A percentile compares a stretch with the other conserved stretches of the same genome.
These are phyloP conservation scores for Prionailurus viverrinus DNA, from an alignment of 2,113 vertebrate genomes.

Conservation along the genomic window DNA sequence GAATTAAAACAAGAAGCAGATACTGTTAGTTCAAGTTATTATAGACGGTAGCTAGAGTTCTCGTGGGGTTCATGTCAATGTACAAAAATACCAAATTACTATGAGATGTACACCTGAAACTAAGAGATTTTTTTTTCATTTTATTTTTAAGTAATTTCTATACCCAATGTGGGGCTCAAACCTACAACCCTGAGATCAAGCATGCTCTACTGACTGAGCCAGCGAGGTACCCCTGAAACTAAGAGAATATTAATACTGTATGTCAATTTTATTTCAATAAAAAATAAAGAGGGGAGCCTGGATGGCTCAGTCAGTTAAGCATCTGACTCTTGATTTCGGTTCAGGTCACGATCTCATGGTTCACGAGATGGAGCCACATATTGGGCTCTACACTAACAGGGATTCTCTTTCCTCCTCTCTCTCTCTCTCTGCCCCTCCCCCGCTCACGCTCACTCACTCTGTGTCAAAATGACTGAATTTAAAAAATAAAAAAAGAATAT, in stretches of 20 bases:
- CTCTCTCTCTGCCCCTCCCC: no score
- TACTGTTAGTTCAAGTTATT: neutral
- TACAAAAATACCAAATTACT: neutral
- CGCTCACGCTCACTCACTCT: no score
- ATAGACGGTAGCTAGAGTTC: neutral
- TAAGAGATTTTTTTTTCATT: neutral
- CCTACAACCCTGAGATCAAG: neutral
- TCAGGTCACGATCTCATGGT: no score
- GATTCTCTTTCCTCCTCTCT: no score
- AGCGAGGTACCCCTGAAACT: neutral
- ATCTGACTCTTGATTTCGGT: no score
- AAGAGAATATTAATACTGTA: neutral
- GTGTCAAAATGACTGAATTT: no score
- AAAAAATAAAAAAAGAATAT: no score
- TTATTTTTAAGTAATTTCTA: neutral
- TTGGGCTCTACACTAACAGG: no score
- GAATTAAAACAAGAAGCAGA: slow-evolving; percentile 74
- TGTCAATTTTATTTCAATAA: neutral
- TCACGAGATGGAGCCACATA: no score
- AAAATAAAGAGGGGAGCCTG: no score
- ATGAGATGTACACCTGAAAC: neutral
- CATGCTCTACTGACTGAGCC: neutral
- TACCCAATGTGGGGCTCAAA: neutral
- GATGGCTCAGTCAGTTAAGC: no score
- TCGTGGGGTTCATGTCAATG: neutral